Evolutionary conservation across 1,140 invertebrate genomes (phyloP), one percentile per base, ranked within the genome.

Genomic region (Caenorhabditis briggsae): DNA sequence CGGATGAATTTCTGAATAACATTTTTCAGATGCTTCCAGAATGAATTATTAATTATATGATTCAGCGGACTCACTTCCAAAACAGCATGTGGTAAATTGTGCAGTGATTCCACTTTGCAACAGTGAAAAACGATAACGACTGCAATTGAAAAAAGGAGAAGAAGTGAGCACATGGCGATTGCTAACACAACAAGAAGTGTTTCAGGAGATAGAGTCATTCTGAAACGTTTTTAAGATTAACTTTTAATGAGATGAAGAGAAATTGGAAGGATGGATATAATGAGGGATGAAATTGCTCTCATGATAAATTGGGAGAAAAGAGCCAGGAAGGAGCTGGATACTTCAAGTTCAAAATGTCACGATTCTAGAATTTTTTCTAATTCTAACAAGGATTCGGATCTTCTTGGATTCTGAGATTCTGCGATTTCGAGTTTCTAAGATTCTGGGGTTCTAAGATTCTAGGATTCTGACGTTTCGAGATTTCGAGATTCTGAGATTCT

Each of bases 151-250:
- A 85, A 85, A 7, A 85, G 65, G 0, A 85, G 61, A 9, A 85
- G 65, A n/a, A 85, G 61, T 46, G 61, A 74, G 25, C 84, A 85
- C 84, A 85, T 85, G n/a, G 84, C 84, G 9, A 85, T 74, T 8
- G 84, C 84, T 8, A 85, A 33, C 14, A 85, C 50, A 18, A 85
- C 65, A 14, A 85, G 84, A 46, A 65, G 59, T 12, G 65, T 55
- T 78, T 85, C 84, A 16, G 84, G 84, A 18, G 82, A 56, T n/a
- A 61, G 55, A 20, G 58, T 83, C 82, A 83, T 83, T 83, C 82
- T 83, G 55, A 12, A 82, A 41, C 33, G 33, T 33, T 33, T 6
- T 20, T 48, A 1, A n/a, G 18, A n/a, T 58, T 58, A 58, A 18
- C n/a, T 58, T 18, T 7, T 7, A 58, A 7, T n/a, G 20, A 61